phyloP scores from a whole-genome alignment of 2,888 invertebrate species.

The Apotomis turbidana region DNA sequence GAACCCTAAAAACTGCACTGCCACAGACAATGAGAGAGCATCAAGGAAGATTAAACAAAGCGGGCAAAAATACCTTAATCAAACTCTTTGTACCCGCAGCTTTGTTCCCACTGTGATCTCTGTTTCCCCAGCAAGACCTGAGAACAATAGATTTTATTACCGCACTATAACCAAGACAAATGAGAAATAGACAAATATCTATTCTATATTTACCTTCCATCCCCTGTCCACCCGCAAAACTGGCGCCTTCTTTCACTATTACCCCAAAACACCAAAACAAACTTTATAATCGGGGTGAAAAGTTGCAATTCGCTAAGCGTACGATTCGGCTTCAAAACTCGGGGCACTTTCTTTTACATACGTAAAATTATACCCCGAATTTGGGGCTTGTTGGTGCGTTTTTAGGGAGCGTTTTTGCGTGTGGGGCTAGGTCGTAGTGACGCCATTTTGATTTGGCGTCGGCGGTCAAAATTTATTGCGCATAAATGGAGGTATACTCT shows the following conservation, averaged over 20 bases:
- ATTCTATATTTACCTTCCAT: slow-evolving; percentile 74
- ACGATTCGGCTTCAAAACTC: slow-evolving; percentile 70
- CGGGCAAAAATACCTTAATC: slow-evolving; percentile 18
- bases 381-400: slow-evolving; percentile 50
- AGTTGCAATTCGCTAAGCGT: slow-evolving; percentile 67
- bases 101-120: slow-evolving; percentile 40
- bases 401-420: slow-evolving; percentile 50
- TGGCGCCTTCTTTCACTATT: slow-evolving; percentile 73
- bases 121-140: slow-evolving; percentile 43
- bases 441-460: slow-evolving; percentile 69
- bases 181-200: slow-evolving; percentile 76
- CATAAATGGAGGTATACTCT: slow-evolving; percentile 79
- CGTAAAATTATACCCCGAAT: slow-evolving; percentile 51
- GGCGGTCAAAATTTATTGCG: slow-evolving; percentile 83
- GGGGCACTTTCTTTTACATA: slow-evolving; percentile 75
- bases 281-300: slow-evolving; percentile 56
- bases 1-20: not conserved
- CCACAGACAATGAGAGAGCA: not conserved
- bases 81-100: slow-evolving; percentile 36
- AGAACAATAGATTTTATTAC: slow-evolving; percentile 72
- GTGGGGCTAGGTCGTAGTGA: slow-evolving; percentile 53
- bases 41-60: slow-evolving; percentile 9
- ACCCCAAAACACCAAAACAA: slow-evolving; percentile 54
- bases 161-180: slow-evolving; percentile 78
- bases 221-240: slow-evolving; percentile 68